Conservation (phyloP, 2,113 vertebrate species). For the Antigone vipio region DNA sequence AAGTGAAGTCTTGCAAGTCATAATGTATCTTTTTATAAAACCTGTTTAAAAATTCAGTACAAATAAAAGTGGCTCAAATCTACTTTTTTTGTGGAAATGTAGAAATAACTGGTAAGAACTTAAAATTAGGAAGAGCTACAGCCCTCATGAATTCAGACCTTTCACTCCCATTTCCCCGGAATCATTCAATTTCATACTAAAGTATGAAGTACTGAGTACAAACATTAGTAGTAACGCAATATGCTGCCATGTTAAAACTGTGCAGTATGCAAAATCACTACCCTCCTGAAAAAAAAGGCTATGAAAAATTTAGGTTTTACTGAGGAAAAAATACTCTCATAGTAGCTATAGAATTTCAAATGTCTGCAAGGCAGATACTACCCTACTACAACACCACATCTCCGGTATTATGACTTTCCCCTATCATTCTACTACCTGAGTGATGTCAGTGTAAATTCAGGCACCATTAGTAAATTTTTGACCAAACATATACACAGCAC, state of each 20-base stretch:
- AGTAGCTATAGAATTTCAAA: constrained; percentile 69
- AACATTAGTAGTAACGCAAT: not conserved
- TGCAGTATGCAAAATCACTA: constrained; percentile 60
- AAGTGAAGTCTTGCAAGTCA: not conserved
- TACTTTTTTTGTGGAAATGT: not conserved
- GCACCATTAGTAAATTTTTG: constrained; percentile 82
- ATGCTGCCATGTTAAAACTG: constrained; percentile 35
- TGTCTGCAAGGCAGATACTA: constrained; percentile 71
- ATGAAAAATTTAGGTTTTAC: constrained; percentile 65
- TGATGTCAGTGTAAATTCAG: constrained; percentile 84
- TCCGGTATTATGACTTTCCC: constrained; percentile 69
- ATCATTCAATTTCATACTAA: not conserved
- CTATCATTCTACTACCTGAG: constrained; percentile 83
- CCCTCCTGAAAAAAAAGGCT: constrained; percentile 64
- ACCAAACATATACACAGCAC: constrained; percentile 78
- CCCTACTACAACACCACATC: constrained; percentile 54
- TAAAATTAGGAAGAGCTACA: not conserved
- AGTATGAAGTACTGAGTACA: not conserved
- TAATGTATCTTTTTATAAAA: not conserved
- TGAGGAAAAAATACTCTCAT: constrained; percentile 71
- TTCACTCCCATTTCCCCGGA: not conserved
- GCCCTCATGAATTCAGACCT: constrained; percentile 19
- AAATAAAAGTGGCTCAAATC: not conserved
- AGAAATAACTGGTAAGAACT: not conserved
- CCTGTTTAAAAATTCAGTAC: not conserved